Base-by-base conservation (phyloP, 2,797 vertebrate species). In the Pseudopleuronectes americanus region DNA sequence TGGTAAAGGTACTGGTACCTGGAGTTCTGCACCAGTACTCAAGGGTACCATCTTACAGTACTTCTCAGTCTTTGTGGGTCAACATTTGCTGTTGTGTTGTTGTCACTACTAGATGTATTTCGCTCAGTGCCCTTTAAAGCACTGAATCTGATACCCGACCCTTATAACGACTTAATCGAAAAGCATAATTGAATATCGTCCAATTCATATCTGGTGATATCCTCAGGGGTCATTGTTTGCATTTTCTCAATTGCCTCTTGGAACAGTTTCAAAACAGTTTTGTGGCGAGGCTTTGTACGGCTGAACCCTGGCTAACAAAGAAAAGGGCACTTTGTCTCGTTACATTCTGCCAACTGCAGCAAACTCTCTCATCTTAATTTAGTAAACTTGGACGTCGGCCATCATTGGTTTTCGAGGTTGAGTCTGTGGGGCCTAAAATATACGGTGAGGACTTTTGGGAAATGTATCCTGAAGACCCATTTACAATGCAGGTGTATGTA, bases 281-380 rank as follows among this genome's bases (percentile, higher is more conserved):
- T 2, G 23, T 73, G 74, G 55, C 56, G 45, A 63, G 54, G 63
- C 55, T 77, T 68, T 52, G 51, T 76, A 58, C 59, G 53, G 59
- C 17, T 74, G 47, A 78, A 85, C 68, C 67, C 62, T 51, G 28
- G 22, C 54, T 71, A 33, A 69, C 74, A 80, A 76, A 76, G 47
- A 43, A 88, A 71, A 81, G 64, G 64, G 68, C 79, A 86, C 74
- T 83, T 85, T 81, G 67, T 74, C 21, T 70, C 53, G 36, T 74
- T 43, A 23, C 59, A 47, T 65, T 28, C 38, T 49, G 62, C 66
- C 57, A 79, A 56, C 68, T 71, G 47, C 55, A 38, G 62, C 60
- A 65, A 68, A 76, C 43, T 54, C 26, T 48, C 79, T 84, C 71
- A 78, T 87, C 64, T 86, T 75, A 68, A 78, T 81, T 85, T 76